Base-by-base conservation (phyloP, 2,797 vertebrate species). In the Bovichtus variegatus region DNA sequence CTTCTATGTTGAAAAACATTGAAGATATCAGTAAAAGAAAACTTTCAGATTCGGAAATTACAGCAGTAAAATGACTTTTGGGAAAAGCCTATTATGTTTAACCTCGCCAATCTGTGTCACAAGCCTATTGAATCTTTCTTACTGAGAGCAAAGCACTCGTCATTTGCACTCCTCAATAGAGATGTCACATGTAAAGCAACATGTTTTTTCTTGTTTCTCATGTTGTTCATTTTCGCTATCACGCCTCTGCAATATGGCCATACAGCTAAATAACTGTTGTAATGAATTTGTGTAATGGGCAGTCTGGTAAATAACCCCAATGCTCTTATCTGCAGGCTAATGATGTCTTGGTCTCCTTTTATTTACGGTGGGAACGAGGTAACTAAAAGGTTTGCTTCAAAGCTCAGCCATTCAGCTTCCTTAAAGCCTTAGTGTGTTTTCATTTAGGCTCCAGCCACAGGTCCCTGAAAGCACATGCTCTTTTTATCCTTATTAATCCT, bases 251-350 rank as follows among this genome's bases (percentile, higher is more conserved):
- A 68, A 19, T 72, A 47, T 49, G 53, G 36, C 10, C 49, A 19
- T n/a, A 49, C 60, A 29, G 49, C 72, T 60, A 72, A 79, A 74
- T 60, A 75, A 80, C 83, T 36, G 41, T 78, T 82, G 84, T 92
- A 92, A 94, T 93, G 84, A 89, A 86, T 58, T 64, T 69, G 69
- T 67, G 69, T 92, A 89, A 91, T 90, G 85, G 89, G 44, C 76
- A 76, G 89, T 81, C 63, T 82, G 29, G 87, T 92, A 92, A 95
- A 93, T 88, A 89, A 91, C 74, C 64, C 79, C 54, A 63, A 83
- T 84, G 77, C 83, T 90, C 85, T 93, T 93, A 92, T 94, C 91
- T 89, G 64, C 68, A 13, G 75, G 84, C 91, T 93, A 95, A 95
- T 93, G 90, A 92, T 90, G 91, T 92, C 92, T 91, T 64, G 31